phyloP scores from a whole-genome alignment of 2,888 invertebrate species.

The Drosophila antonietae region DNA sequence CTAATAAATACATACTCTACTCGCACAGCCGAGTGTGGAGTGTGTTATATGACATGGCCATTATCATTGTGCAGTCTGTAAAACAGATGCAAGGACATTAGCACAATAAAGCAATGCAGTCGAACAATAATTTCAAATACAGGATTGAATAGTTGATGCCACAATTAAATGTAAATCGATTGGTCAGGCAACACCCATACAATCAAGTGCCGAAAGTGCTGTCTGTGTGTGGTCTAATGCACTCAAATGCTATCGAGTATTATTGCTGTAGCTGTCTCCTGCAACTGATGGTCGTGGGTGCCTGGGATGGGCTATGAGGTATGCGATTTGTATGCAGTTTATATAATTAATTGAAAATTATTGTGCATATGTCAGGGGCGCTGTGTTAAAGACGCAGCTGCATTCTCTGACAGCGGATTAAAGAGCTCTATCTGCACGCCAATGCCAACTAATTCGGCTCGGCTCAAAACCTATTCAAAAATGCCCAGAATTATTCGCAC shows the following conservation, averaged over 20 bases:
- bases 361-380: constrained; percentile 44
- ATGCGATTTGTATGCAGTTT: constrained; percentile 18
- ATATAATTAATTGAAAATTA: constrained; percentile 65
- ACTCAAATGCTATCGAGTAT: constrained; percentile 37
- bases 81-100: constrained; percentile 38
- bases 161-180: constrained; percentile 78
- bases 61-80: constrained; percentile 38
- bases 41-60: constrained; percentile 50
- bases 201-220: constrained; percentile 10
- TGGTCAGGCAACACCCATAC: constrained; percentile 40
- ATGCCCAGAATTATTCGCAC: constrained; percentile 48
- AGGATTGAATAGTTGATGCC: constrained; percentile 66
- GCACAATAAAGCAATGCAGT: constrained; percentile 43
- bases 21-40: constrained; percentile 10
- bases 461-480: constrained; percentile 30
- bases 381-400: constrained; percentile 32
- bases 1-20: constrained; percentile 67
- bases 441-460: constrained; percentile 22
- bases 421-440: neutral
- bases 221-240: constrained; percentile 19
- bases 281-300: constrained; percentile 26
- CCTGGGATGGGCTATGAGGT: neutral
- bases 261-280: constrained; percentile 26
- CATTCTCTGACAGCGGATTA: constrained; percentile 19
- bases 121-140: constrained; percentile 74